A percentile compares a stretch with the other conserved stretches of the same genome.
These are phyloP conservation scores for Volucella inanis DNA, from an alignment of 2,888 invertebrate species.

Conservation along the genomic window DNA sequence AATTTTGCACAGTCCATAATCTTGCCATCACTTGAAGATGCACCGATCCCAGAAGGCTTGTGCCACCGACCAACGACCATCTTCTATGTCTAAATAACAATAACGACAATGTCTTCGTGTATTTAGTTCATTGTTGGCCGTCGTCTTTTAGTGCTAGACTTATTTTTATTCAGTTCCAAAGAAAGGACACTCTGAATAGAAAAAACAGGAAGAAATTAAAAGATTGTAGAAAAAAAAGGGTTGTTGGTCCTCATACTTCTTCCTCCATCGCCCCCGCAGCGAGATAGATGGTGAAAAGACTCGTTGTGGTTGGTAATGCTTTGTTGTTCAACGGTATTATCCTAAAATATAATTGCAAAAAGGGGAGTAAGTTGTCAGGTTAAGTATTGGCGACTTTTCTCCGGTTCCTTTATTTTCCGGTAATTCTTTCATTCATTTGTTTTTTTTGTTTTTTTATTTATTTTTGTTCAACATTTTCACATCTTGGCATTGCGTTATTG, in stretches of 20 bases:
- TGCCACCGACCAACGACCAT: constrained; percentile 6
- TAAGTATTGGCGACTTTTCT: constrained; percentile 72
- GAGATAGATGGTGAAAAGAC: constrained; percentile 5
- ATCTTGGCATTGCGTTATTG: constrained; percentile 26
- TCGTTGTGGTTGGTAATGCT: constrained; percentile 29
- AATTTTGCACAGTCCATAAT: constrained; percentile 58
- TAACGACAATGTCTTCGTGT: constrained; percentile 7
- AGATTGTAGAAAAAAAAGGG: constrained; percentile 68
- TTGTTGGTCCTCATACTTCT: constrained; percentile 20
- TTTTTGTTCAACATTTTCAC: not conserved
- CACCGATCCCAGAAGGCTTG: constrained; percentile 5
- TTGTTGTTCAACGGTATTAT: constrained; percentile 54
- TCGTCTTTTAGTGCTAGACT: constrained; percentile 12
- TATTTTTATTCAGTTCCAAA: constrained; percentile 39
- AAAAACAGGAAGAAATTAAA: constrained; percentile 69
- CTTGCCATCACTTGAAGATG: constrained; percentile 20
- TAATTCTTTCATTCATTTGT: constrained; percentile 5
- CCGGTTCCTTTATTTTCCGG: constrained; percentile 45
- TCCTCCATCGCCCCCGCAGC: not conserved
- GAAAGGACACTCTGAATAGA: constrained; percentile 49
- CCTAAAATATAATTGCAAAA: constrained; percentile 48
- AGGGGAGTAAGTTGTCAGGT: constrained; percentile 67
- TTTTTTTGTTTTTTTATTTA: not conserved
- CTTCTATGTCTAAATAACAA: constrained; percentile 51
- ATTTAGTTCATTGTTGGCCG: constrained; percentile 38